Base-by-base conservation (phyloP, 64 coral and sea anemone species). In the Stichodactyla helianthus region DNA sequence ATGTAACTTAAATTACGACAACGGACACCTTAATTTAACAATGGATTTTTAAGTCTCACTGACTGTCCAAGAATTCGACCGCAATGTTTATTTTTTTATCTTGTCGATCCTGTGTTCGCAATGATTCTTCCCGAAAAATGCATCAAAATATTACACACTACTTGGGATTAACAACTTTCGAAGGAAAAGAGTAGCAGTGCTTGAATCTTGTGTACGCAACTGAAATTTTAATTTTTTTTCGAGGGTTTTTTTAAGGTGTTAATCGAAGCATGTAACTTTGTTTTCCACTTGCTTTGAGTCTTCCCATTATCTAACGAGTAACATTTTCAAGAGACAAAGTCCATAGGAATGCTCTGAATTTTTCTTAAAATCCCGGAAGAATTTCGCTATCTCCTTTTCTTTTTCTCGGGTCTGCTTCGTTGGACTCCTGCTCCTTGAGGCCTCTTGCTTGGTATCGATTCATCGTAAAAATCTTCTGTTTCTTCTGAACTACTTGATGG, bases 401-500 rank as follows among this genome's bases (percentile, higher is more conserved):
- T 74, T 31, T 74, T 74, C 12, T 74, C 77, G 80, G 65, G 89
- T 82, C 52, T 88, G 52, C 67, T 52, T 7, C 62, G 56, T 64
- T 50, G 28, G 5, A 67, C 27, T 20, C 77, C 77, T 14, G 58
- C 50, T 26, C 78, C 85, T 86, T 78, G 82, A n/a, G 7, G 8
- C 23, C 27, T 28, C 68, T 28, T 58, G 55, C 55, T 31, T 10
- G 68, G 22, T 74, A 74, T 55, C 80, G 71, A 28, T 7, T 62
- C 44, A 14, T 88, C 89, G 71, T 74, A 27, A 22, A 22, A n/a
- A 13, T 74, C 25, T 31, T 74, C 22, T 71, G 83, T 1, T 80
- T 79, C 53, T 84, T 89, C 71, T 70, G 16, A 53, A 71, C 50
- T 87, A 9, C 93, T 87, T 85, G 84, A 76, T 77, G 88, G 91